Conservation (phyloP, 2,113 vertebrate species). For the Albula glossodonta region DNA sequence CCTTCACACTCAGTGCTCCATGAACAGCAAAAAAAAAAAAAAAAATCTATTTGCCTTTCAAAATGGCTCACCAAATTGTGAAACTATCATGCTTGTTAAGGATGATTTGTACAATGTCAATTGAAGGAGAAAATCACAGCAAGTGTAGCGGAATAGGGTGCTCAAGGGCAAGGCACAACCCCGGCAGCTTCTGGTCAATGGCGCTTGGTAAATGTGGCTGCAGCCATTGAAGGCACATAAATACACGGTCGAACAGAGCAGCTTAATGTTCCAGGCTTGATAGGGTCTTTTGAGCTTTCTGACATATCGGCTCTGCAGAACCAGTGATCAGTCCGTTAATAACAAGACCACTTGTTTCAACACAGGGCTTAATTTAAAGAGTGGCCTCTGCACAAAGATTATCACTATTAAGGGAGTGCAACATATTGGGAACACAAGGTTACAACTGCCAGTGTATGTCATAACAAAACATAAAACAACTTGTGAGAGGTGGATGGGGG, state of each 20-base stretch:
- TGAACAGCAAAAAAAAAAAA: not conserved
- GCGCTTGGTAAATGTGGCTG: not conserved
- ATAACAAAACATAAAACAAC: not conserved
- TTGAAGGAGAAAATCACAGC: not conserved
- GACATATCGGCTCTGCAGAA: not conserved
- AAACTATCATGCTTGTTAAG: not conserved
- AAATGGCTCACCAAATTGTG: not conserved
- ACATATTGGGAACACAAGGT: not conserved
- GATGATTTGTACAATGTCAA: not conserved
- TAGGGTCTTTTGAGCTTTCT: not conserved
- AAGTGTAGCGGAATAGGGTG: not conserved
- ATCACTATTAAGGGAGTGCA: not conserved
- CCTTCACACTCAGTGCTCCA: not conserved
- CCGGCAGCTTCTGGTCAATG: not conserved
- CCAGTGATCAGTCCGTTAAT: too few relatives aligned
- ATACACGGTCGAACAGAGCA: not conserved
- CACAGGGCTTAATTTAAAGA: not conserved
- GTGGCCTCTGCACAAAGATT: not conserved
- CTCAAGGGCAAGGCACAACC: not conserved
- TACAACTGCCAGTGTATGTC: not conserved
- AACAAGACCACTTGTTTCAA: too few relatives aligned
- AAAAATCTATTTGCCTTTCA: not conserved
- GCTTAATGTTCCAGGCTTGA: not conserved
- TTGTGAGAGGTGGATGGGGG: not conserved
- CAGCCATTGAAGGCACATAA: not conserved